These are phyloP conservation scores for Hyposmocoma kahamanoa DNA, from an alignment of 1,140 invertebrate species.

Conservation along the genomic window DNA sequence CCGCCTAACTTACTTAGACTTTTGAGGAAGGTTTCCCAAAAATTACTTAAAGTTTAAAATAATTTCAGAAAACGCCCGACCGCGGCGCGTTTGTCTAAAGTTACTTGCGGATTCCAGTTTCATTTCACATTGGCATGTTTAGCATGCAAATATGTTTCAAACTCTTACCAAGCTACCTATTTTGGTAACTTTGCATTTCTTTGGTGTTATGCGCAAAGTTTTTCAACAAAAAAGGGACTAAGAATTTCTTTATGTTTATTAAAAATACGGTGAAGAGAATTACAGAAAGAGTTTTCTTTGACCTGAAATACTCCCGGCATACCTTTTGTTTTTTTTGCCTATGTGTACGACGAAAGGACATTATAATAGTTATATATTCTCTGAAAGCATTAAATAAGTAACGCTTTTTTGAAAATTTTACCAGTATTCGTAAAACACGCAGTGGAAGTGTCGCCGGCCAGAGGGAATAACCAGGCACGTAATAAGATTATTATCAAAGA, in stretches of 20 bases:
- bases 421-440: no score
- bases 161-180: conserved; percentile 17
- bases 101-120: conserved; percentile 6
- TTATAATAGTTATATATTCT: background rate
- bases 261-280: background rate
- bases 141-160: conserved; percentile 25
- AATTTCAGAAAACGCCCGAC: no score
- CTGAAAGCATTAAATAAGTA: background rate
- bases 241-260: conserved; percentile 16
- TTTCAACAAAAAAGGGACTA: conserved; percentile 14
- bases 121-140: conserved; percentile 13
- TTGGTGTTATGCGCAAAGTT: conserved; percentile 19
- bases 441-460: no score
- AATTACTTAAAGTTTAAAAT: no score
- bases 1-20: no score
- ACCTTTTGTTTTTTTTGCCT: background rate
- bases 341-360: background rate
- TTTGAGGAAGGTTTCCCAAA: no score
- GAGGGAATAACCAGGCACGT: no score
- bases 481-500: background rate
- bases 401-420: background rate
- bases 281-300: background rate
- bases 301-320: background rate
- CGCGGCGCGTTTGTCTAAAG: no score
- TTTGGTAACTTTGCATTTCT: conserved; percentile 21